Percentiles rank a stretch among this genome's conserved stretches.
phyloP scores from a whole-genome alignment of 2,888 invertebrate genomes.

The Habrosyne pyritoides region DNA sequence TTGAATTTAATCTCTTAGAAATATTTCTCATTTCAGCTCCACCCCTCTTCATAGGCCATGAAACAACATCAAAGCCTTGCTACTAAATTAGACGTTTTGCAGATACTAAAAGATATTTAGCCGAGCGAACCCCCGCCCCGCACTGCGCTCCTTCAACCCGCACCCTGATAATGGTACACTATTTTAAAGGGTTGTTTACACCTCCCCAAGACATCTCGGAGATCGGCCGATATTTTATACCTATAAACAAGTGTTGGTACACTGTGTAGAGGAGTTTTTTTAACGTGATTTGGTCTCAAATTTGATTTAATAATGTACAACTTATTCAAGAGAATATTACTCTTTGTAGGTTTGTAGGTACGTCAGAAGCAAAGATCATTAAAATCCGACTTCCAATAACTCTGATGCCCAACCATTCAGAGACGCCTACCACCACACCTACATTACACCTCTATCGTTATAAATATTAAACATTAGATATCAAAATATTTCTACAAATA shows the following conservation, averaged over 20 bases:
- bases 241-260: slow-evolving; percentile 19
- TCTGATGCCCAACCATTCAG: neutral
- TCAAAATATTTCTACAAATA: neutral
- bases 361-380: neutral
- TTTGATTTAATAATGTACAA: neutral
- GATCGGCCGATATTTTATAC: slow-evolving; percentile 22
- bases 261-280: neutral
- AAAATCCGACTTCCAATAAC: neutral
- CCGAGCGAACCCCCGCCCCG: slow-evolving; percentile 41
- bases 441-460: neutral
- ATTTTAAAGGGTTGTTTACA: slow-evolving; percentile 78
- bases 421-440: neutral
- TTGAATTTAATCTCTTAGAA: neutral
- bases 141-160: slow-evolving; percentile 18
- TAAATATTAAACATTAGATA: neutral
- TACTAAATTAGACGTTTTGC: slow-evolving; percentile 77
- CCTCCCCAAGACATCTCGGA: slow-evolving; percentile 45
- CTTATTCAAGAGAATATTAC: neutral
- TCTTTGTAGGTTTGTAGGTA: neutral
- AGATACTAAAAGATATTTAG: slow-evolving; percentile 80
- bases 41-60: slow-evolving; percentile 27
- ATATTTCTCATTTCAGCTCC: slow-evolving; percentile 29
- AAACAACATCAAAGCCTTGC: slow-evolving; percentile 69
- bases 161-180: slow-evolving; percentile 56
- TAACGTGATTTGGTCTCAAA: slow-evolving; percentile 21